These are phyloP conservation scores for Dilophus febrilis DNA, from an alignment of 2,888 invertebrate genomes.

Conservation along the genomic window DNA sequence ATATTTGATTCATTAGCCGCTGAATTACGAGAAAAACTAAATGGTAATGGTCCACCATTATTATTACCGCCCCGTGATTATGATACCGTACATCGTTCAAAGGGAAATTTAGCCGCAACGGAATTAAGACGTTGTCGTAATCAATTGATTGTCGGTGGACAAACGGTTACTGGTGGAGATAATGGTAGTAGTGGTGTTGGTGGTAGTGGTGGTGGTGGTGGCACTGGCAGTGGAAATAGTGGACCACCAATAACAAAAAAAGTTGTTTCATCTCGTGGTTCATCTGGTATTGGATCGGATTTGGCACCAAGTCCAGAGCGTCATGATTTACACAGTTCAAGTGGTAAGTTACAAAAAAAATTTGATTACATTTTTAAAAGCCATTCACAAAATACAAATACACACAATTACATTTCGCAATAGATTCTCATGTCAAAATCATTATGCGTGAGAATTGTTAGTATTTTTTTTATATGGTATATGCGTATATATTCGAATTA, in stretches of 20 bases:
- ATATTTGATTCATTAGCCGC: conserved; percentile 84
- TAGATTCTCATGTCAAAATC: no score
- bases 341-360: conserved; percentile 19
- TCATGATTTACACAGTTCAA: conserved; percentile 30
- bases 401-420: no score
- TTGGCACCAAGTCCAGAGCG: conserved; percentile 67
- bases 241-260: conserved; percentile 26
- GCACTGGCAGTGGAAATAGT: conserved; percentile 42
- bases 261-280: conserved; percentile 57
- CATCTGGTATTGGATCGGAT: conserved; percentile 79
- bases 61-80: conserved; percentile 86
- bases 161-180: no score
- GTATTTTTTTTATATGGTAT: no score
- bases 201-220: no score
- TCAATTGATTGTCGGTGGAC: conserved; percentile 18
- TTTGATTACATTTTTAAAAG: no score
- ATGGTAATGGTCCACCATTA: conserved; percentile 50
- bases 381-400: no score
- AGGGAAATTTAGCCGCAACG: conserved; percentile 58
- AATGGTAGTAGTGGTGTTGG: no score
- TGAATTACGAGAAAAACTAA: conserved; percentile 64
- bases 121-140: conserved; percentile 37
- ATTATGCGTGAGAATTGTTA: no score
- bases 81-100: conserved; percentile 64
- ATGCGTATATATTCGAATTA: no score